Evolutionary conservation across 2,888 invertebrate species (phyloP).

Genomic region (Thymelicus sylvestris): DNA sequence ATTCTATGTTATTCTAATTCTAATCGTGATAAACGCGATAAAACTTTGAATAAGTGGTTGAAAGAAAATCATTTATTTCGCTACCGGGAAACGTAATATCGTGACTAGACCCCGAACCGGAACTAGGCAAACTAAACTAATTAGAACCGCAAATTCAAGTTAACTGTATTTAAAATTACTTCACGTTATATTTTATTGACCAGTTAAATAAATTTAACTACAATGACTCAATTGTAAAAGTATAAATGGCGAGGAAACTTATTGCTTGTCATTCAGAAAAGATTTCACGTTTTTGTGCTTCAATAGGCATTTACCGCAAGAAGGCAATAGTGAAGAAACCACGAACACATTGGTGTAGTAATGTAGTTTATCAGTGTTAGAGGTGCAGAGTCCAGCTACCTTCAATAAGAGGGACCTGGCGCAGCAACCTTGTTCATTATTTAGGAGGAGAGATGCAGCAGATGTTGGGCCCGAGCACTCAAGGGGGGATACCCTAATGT

Average conservation of each 20-base stretch:
- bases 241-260: neutral
- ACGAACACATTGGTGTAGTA: no score
- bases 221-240: neutral
- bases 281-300: no score
- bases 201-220: neutral
- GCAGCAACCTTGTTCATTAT: no score
- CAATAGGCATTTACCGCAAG: no score
- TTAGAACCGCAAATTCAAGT: neutral
- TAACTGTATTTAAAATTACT: conserved; percentile 1
- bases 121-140: conserved; percentile 6
- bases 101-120: conserved; percentile 10
- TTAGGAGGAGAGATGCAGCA: no score
- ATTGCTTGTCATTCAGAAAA: no score
- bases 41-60: neutral
- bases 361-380: no score
- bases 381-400: no score
- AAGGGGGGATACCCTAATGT: no score
- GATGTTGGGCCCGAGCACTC: no score
- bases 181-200: neutral
- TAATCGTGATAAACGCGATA: conserved; percentile 3
- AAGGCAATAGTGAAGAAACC: no score
- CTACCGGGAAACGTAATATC: conserved; percentile 9
- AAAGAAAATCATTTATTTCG: conserved; percentile 14
- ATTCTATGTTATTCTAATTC: neutral
- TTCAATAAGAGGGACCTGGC: no score